Percentiles rank a stretch among this genome's conserved stretches.
phyloP scores from a whole-genome alignment of 2,888 invertebrate species.

The Atrina japonica region DNA sequence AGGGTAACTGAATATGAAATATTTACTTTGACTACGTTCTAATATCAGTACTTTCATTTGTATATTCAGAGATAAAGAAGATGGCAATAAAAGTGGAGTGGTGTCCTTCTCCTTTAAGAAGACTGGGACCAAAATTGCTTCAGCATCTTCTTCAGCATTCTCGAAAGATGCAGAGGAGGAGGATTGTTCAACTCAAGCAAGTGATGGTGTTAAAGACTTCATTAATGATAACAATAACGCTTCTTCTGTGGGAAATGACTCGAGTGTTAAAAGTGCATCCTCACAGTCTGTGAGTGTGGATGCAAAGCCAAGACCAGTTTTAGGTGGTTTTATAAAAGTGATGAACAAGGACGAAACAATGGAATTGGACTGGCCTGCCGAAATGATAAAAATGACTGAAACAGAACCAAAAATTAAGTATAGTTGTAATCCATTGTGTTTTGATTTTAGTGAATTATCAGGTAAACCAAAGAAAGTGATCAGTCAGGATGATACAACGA shows the following conservation, averaged over 20 bases:
- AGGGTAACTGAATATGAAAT: too few relatives aligned
- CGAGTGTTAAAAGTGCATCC: not conserved
- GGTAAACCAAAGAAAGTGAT: slow-evolving; percentile 40
- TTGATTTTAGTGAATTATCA: slow-evolving; percentile 73
- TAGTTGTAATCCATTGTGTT: slow-evolving; percentile 78
- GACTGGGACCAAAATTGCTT: slow-evolving; percentile 51
- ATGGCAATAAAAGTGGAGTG: slow-evolving; percentile 30
- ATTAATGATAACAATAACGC: slow-evolving; percentile 7
- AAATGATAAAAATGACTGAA: slow-evolving; percentile 75
- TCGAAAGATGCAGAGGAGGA: slow-evolving; percentile 52
- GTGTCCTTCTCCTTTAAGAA: slow-evolving; percentile 63
- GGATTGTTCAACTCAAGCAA: not conserved
- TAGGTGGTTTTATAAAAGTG: slow-evolving; percentile 67
- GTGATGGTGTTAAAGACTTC: slow-evolving; percentile 1
- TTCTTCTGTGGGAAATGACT: not conserved
- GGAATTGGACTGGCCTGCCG: slow-evolving; percentile 77
- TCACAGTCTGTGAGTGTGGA: slow-evolving; percentile 18
- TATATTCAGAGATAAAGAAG: slow-evolving; percentile 28
- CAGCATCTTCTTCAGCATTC: slow-evolving; percentile 50
- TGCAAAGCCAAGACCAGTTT: slow-evolving; percentile 3
- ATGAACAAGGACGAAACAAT: slow-evolving; percentile 69
- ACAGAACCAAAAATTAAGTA: slow-evolving; percentile 68
- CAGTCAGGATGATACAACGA: slow-evolving; percentile 22
- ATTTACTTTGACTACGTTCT: too few relatives aligned
- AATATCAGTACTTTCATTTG: too few relatives aligned